Evolutionary conservation across 92 coral and sea anemone genomes (phyloP).

Genomic region (Palythoa grandiflora): DNA sequence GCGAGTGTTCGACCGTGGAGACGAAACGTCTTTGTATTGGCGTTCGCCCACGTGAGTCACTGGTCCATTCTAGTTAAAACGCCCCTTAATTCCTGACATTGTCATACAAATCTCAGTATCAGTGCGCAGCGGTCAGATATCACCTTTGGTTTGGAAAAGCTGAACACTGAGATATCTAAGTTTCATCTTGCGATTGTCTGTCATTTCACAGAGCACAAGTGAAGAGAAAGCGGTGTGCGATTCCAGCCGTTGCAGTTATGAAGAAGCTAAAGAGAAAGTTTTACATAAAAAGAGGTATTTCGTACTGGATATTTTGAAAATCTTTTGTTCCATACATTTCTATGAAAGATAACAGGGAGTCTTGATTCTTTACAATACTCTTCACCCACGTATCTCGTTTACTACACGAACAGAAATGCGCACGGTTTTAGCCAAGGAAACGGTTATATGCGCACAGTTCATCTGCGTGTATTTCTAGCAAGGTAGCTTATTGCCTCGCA

Average conservation of each 20-base stretch:
- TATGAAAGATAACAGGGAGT: background rate
- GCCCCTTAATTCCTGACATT: background rate
- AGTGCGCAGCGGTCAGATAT: background rate
- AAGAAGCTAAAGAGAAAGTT: background rate
- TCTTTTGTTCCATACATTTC: background rate
- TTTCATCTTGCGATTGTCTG: background rate
- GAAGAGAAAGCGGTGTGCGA: background rate
- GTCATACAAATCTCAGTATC: background rate
- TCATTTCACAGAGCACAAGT: background rate
- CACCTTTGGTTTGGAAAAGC: background rate
- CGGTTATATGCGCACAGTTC: background rate
- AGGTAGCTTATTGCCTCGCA: background rate
- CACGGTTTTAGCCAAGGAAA: background rate
- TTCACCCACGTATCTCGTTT: background rate
- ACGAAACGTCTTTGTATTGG: background rate
- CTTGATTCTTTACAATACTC: background rate
- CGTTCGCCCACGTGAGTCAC: slow-evolving; percentile 1
- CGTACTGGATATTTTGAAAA: background rate
- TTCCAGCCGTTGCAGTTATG: background rate
- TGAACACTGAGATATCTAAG: background rate
- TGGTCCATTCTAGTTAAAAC: background rate
- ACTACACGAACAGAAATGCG: background rate
- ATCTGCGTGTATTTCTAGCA: background rate
- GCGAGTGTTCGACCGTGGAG: background rate
- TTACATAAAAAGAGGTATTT: background rate